Base-by-base conservation (phyloP, 2,888 invertebrate genomes). In the Stictocephala bisonia region DNA sequence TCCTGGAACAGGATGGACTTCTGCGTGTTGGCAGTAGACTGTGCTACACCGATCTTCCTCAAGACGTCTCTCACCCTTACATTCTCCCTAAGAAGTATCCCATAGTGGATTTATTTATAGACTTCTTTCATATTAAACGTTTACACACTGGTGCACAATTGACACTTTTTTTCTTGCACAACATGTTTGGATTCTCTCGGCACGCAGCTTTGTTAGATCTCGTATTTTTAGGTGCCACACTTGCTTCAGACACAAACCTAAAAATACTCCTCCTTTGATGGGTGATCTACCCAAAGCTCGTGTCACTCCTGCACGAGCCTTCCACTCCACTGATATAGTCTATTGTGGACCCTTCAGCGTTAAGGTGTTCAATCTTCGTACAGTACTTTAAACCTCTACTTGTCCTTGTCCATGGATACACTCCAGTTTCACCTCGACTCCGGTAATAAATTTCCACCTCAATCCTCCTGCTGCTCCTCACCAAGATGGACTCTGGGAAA, bases 221-320 rank as follows among this genome's bases (percentile, higher is more conserved):
- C 35, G 35, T 11, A 35, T 35, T 35, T 35, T 35, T 35, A 6
- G 11, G 11, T 35, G 35, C 35, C 35, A 9, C 35, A 35, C 35
- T 15, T 50, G 20, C 24, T 50, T 50, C 24, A 7, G 20, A 20
- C 18, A 50, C 9, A 50, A 15, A 50, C 50, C 50, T 18, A 50
- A 20, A 13, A 50, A 7, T 13, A 50, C 50, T 3, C 24, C 24
- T 13, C 20, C 15, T 20, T 13, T 18, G 7, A 73, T 73, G 73
- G 73, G 73, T 22, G 51, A 68, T 44, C 41, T 71, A 11, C 74
- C 71, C 2, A 24, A 18, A n/a, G 41, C 24, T 26, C 56, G 71
- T 2, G 29, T 74, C 7, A 60, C 35, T 11, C 53, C 53, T 27
- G 24, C 24, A 11, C 26, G 53, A n/a, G 53, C 66, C 3, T 74